Percentiles rank a stretch among this genome's conserved stretches.
Evolutionary conservation across 2,888 invertebrate species (phyloP).

Genomic region (Agrochola litura): DNA sequence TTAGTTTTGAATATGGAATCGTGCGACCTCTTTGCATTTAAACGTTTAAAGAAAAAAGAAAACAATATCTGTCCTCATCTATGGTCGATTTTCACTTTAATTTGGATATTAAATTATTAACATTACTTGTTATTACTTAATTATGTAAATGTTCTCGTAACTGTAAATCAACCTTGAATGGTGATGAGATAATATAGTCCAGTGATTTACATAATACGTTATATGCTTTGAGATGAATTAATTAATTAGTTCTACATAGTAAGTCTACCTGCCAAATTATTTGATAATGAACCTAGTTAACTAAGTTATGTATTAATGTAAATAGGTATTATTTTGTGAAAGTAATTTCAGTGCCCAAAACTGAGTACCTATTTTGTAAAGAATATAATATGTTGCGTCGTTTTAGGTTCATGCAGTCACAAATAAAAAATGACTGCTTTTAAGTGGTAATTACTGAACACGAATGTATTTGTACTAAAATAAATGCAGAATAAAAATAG

Average conservation of each 20-base stretch:
- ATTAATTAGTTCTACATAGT: conserved; percentile 38
- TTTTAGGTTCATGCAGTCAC: neutral
- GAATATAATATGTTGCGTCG: neutral
- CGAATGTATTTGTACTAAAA: neutral
- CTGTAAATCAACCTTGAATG: conserved; percentile 23
- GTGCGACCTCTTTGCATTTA: neutral
- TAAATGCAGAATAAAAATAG: neutral
- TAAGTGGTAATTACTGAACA: neutral
- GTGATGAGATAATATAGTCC: conserved; percentile 12
- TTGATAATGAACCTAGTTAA: conserved; percentile 11
- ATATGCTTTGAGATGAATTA: conserved; percentile 22
- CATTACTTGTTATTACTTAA: neutral
- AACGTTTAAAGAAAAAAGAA: conserved; percentile 4
- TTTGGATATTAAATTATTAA: neutral
- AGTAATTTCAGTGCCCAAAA: neutral
- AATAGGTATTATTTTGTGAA: neutral
- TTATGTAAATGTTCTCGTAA: neutral
- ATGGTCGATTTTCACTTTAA: neutral
- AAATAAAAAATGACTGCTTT: neutral
- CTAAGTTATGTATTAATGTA: neutral
- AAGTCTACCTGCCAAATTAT: neutral
- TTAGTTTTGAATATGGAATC: neutral
- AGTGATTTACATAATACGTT: conserved; percentile 39
- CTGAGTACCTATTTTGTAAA: neutral
- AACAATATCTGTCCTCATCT: neutral